A percentile compares a stretch with the other conserved stretches of the same genome.
These are phyloP conservation scores for Ariopsis seemanni DNA, from an alignment of 2,113 vertebrate genomes.

Conservation along the genomic window DNA sequence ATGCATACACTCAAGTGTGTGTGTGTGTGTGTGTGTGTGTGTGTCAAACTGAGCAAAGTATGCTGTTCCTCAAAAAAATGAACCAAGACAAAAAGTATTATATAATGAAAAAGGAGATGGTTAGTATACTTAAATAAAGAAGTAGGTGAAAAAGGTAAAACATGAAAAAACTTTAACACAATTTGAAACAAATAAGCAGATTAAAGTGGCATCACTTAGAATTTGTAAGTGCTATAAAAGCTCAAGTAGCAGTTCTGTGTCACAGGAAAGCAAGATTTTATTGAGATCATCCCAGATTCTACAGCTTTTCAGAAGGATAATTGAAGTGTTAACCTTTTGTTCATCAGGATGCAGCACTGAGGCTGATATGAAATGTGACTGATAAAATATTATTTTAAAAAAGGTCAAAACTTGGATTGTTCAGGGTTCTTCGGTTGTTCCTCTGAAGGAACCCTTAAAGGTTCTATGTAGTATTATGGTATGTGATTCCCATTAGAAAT, in stretches of 20 bases:
- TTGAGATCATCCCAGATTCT: not conserved
- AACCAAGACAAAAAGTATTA: not conserved
- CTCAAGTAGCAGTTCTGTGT: not conserved
- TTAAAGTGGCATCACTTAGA: not conserved
- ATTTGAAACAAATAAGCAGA: not conserved
- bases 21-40: not conserved
- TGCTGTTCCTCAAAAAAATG: not conserved
- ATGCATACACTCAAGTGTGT: constrained; percentile 23
- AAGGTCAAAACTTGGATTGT: not conserved
- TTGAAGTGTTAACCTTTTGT: not conserved
- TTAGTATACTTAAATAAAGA: not conserved
- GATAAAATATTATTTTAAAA: not conserved
- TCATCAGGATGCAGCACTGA: not conserved
- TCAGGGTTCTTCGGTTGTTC: not conserved
- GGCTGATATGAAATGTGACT: not conserved
- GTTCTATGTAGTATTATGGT: not conserved
- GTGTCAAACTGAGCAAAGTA: not conserved
- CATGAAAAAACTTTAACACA: not conserved
- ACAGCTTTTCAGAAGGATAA: not conserved
- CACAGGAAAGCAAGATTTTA: not conserved
- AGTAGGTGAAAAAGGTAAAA: not conserved
- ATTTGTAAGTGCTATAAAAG: not conserved
- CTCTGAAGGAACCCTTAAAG: not conserved
- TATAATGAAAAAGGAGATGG: not conserved
- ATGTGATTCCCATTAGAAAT: not conserved